phyloP scores from a whole-genome alignment of 2,113 vertebrate species.

The Tragelaphus buxtoni region DNA sequence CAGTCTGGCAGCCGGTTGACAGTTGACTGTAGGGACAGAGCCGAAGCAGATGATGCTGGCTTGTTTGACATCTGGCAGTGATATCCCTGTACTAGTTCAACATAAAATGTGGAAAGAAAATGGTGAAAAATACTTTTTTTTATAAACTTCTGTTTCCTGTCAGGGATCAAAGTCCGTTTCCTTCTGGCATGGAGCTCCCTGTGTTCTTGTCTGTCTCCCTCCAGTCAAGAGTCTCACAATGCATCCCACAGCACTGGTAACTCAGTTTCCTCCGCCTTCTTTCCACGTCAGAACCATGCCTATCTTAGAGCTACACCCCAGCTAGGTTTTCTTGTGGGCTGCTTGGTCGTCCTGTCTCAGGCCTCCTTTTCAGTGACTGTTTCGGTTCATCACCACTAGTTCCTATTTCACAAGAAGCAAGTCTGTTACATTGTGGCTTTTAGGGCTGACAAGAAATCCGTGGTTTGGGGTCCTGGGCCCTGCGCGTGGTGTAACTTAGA shows the following conservation, averaged over 20 bases:
- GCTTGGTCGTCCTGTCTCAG: background rate
- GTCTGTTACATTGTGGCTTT: slow-evolving; percentile 55
- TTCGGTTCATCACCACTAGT: slow-evolving; percentile 20
- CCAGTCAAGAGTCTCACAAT: background rate
- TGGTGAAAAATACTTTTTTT: background rate
- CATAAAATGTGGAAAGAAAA: background rate
- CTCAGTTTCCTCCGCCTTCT: background rate
- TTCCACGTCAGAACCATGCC: background rate
- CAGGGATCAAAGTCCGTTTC: slow-evolving; percentile 33
- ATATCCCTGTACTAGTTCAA: background rate
- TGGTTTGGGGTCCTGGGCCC: slow-evolving; percentile 35
- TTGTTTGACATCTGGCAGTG: background rate
- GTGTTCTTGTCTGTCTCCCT: slow-evolving; percentile 16
- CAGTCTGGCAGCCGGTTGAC: background rate
- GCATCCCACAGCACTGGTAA: background rate
- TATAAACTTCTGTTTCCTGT: background rate
- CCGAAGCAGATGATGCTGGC: background rate
- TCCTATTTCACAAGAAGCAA: slow-evolving; percentile 63
- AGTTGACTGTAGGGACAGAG: background rate
- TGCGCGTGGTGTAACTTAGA: background rate
- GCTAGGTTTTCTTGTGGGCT: background rate
- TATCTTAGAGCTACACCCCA: background rate
- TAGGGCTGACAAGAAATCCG: slow-evolving; percentile 22
- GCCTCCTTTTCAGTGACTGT: slow-evolving; percentile 28
- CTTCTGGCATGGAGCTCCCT: background rate